Conservation (phyloP, 2,888 invertebrate genomes). For the Hololepta plana region DNA sequence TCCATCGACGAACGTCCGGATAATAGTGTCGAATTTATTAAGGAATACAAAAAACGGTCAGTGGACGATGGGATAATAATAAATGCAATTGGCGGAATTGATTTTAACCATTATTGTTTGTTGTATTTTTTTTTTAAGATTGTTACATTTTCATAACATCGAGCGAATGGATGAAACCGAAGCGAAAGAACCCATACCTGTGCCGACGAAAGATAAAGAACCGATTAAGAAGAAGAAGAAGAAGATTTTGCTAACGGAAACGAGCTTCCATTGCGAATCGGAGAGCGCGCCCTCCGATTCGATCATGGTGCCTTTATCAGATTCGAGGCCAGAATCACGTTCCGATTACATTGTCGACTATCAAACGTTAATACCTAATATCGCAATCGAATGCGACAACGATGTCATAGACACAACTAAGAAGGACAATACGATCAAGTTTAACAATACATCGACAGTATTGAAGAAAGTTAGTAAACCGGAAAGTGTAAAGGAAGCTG, state of each 20-base stretch:
- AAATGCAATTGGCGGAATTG: conserved; percentile 2
- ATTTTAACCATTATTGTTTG: background rate
- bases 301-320: conserved; percentile 25
- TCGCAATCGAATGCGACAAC: conserved; percentile 21
- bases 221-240: conserved; percentile 24
- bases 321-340: conserved; percentile 23
- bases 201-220: conserved; percentile 18
- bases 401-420: conserved; percentile 21
- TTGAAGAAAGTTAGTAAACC: conserved; percentile 14
- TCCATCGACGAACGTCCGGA: conserved; percentile 31
- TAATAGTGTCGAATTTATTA: conserved; percentile 34
- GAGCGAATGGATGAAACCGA: conserved; percentile 40
- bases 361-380: conserved; percentile 24
- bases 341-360: conserved; percentile 25
- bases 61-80: conserved; percentile 8
- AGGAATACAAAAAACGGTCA: conserved; percentile 44
- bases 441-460: conserved; percentile 9
- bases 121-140: conserved; percentile 31
- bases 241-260: no score
- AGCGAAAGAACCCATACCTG: conserved; percentile 28
- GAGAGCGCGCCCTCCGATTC: conserved; percentile 20
- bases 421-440: no score
- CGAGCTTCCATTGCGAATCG: no score
- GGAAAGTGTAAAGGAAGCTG: conserved; percentile 16
- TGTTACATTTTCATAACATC: conserved; percentile 58